Percentiles rank a stretch among this genome's conserved stretches.
phyloP scores from a whole-genome alignment of 2,797 vertebrate genomes.

The Podarcis siculus region DNA sequence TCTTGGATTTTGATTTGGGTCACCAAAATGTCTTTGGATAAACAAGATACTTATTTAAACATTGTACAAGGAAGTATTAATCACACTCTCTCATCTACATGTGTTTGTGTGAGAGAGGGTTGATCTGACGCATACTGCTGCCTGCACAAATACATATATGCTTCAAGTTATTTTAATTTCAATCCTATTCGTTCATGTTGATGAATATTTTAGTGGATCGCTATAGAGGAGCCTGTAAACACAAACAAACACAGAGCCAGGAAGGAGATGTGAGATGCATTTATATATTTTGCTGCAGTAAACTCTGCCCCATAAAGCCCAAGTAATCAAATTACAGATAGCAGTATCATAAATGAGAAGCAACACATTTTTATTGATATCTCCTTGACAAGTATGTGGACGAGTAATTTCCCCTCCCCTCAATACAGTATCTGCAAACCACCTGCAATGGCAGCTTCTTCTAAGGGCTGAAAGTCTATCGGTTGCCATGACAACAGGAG shows the following conservation, averaged over 20 bases:
- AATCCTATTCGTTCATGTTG: conserved; percentile 37
- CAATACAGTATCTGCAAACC: conserved; percentile 67
- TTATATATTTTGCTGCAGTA: conserved; percentile 42
- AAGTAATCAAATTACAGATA: conserved; percentile 37
- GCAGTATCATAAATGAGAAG: conserved; percentile 40
- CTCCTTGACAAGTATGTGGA: conserved; percentile 41
- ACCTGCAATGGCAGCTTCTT: conserved; percentile 77
- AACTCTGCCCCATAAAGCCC: conserved; percentile 23
- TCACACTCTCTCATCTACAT: neutral
- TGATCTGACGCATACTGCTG: neutral
- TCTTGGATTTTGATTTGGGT: conserved; percentile 8
- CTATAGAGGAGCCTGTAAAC: conserved; percentile 43
- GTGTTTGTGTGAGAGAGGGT: neutral
- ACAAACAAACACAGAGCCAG: conserved; percentile 19
- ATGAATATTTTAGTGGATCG: conserved; percentile 64
- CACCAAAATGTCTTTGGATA: conserved; percentile 32
- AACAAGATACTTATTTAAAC: conserved; percentile 24
- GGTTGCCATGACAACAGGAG: conserved; percentile 81
- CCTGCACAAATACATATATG: neutral
- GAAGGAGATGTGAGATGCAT: neutral
- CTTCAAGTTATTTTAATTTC: conserved; percentile 42
- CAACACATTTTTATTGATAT: conserved; percentile 44
- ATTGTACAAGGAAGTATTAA: neutral
- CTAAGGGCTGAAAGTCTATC: conserved; percentile 75
- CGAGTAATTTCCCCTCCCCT: conserved; percentile 31